phyloP scores from a whole-genome alignment of 2,888 invertebrate genomes.

The Charanyca ferruginea region DNA sequence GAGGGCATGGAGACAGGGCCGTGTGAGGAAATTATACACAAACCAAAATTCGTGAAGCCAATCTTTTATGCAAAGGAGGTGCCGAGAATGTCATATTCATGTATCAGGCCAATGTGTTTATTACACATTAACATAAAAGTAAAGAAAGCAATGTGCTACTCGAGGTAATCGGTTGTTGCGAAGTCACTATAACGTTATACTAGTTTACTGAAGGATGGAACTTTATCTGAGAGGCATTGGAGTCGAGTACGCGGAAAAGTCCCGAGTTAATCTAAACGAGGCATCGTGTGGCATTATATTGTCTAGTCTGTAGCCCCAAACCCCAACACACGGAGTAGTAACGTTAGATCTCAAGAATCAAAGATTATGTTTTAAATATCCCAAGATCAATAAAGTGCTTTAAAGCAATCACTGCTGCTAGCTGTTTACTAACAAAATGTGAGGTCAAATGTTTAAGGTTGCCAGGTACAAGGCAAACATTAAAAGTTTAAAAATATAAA shows the following conservation, averaged over 20 bases:
- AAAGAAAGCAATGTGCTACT: slow-evolving; percentile 76
- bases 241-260: slow-evolving; percentile 62
- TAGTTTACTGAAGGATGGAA: slow-evolving; percentile 56
- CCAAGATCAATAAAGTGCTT: slow-evolving; percentile 30
- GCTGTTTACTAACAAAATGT: not conserved
- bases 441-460: not conserved
- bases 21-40: slow-evolving; percentile 65
- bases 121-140: slow-evolving; percentile 67
- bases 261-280: slow-evolving; percentile 67
- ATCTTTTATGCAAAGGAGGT: slow-evolving; percentile 65
- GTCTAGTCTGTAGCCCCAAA: slow-evolving; percentile 62
- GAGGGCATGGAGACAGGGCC: slow-evolving; percentile 58
- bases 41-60: slow-evolving; percentile 68
- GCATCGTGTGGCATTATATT: slow-evolving; percentile 56
- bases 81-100: slow-evolving; percentile 58
- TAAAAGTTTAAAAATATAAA: slow-evolving; percentile 19
- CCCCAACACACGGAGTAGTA: slow-evolving; percentile 71
- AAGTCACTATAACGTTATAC: slow-evolving; percentile 48
- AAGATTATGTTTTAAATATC: slow-evolving; percentile 76
- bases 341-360: slow-evolving; percentile 73
- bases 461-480: slow-evolving; percentile 3
- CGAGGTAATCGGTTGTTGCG: slow-evolving; percentile 55
- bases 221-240: slow-evolving; percentile 57
- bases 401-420: slow-evolving; percentile 4
- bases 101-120: slow-evolving; percentile 64